Percentiles rank a stretch among this genome's conserved stretches.
Conservation (phyloP, 2,888 invertebrate species). For the Cancer borealis region DNA sequence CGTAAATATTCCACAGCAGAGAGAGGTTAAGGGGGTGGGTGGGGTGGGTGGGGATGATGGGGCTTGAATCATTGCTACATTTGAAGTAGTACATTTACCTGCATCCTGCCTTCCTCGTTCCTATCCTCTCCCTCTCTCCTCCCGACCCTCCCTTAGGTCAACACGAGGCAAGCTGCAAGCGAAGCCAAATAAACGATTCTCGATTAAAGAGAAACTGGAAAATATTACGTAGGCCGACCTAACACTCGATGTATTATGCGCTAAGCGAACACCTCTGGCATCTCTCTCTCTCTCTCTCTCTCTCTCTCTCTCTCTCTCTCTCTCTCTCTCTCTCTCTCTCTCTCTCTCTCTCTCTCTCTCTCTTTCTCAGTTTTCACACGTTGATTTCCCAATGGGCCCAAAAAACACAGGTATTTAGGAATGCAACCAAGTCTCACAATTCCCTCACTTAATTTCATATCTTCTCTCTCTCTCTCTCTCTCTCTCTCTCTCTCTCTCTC, state of each 20-base stretch:
- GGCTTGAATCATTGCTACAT: background rate
- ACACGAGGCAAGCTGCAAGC: background rate
- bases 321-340: too few relatives aligned
- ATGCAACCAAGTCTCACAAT: background rate
- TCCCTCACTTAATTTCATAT: background rate
- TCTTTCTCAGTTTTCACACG: background rate
- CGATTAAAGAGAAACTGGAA: background rate
- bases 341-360: too few relatives aligned
- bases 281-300: too few relatives aligned
- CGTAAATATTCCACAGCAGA: background rate
- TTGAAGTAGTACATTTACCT: background rate
- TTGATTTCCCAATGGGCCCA: background rate
- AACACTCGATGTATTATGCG: background rate
- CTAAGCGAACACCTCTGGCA: background rate
- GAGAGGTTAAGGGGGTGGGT: background rate
- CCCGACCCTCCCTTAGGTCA: background rate
- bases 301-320: too few relatives aligned
- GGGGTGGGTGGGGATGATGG: background rate
- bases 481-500: background rate
- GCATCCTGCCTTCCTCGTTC: background rate
- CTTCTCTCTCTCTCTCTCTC: background rate
- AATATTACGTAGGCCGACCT: background rate
- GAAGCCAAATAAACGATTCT: conserved; percentile 9
- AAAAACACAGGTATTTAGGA: background rate
- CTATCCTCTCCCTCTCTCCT: background rate